Percentiles rank a stretch among this genome's conserved stretches.
phyloP scores from a whole-genome alignment of 2,888 invertebrate genomes.

The Agriopis marginaria region DNA sequence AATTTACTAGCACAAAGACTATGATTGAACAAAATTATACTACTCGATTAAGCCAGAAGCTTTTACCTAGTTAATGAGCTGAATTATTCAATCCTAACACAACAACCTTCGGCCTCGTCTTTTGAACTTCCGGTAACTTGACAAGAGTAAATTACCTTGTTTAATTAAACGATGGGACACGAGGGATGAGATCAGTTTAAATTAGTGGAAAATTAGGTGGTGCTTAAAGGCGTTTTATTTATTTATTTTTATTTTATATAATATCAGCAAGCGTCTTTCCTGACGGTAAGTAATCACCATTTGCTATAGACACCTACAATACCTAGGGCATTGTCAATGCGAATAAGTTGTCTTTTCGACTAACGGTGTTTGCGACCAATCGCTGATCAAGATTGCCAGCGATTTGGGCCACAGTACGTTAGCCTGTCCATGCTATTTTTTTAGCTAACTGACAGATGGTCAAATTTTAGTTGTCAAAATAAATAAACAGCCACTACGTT shows the following conservation, averaged over 20 bases:
- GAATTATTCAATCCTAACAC: constrained; percentile 13
- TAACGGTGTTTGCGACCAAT: no score
- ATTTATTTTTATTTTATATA: no score
- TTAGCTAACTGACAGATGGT: no score
- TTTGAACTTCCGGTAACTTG: constrained; percentile 10
- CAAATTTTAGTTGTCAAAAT: no score
- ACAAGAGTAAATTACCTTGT: constrained; percentile 19
- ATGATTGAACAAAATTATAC: background rate
- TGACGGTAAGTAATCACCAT: background rate
- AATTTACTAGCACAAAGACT: background rate
- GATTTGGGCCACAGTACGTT: no score
- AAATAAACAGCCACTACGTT: no score
- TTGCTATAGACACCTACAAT: no score
- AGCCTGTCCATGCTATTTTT: no score
- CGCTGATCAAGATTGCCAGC: no score
- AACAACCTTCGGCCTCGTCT: constrained; percentile 12
- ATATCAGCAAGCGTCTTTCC: no score
- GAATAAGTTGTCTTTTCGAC: no score
- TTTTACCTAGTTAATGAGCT: background rate
- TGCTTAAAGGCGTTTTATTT: background rate
- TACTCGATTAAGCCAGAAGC: background rate
- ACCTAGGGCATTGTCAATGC: no score
- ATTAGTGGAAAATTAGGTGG: constrained; percentile 6
- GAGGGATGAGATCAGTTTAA: constrained; percentile 19
- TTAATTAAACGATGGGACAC: constrained; percentile 18